Base-by-base conservation (phyloP, 2,888 invertebrate genomes). In the Apomyelois bistriatella region DNA sequence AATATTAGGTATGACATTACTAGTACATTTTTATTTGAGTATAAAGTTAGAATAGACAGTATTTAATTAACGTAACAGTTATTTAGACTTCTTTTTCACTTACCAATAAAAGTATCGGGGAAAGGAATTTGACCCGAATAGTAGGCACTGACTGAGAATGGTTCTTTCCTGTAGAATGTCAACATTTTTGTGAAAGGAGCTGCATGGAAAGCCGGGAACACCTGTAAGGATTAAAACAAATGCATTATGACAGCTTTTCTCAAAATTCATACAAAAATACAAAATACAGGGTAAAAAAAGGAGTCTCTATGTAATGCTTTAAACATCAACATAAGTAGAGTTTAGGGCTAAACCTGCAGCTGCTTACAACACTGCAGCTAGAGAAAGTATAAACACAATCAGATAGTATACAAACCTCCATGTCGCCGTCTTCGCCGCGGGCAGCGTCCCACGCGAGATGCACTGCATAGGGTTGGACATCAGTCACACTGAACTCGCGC, bases 181-280 rank as follows among this genome's bases (percentile, higher is more conserved):
- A 99, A 87, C 93, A 98, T 94, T 81, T 98, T 98, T 10, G 98
- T 96, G 84, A 97, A 98, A 10, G 99, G 99, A 52, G 97, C 94
- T 5, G 94, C 89, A 82, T 99, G 98, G 85, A 96, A 96, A 52
- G 94, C 91, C 0, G 95, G 95, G 84, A 99, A 99, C 30, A 97
- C 83, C 91, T 91, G 72, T n/a, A 55, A 66, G 64, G 52, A 17
- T 12, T 17, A 35, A 48, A 15, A 35, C 10, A 50, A 12, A 48
- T n/a, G n/a, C 2, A 13, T 1, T 32, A 9, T 32, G 3, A 12
- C 13, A 38, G 15, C 13, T 38, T 38, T 32, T 32, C 28, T n/a
- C n/a, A 22, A 22, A 22, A 22, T 22, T 22, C 22, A 22, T 22
- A 22, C 22, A 22, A 22, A 3, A 5, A 3, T 3, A 22, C 5